Conservation (phyloP, 2,797 vertebrate genomes). For the Characodon lateralis region DNA sequence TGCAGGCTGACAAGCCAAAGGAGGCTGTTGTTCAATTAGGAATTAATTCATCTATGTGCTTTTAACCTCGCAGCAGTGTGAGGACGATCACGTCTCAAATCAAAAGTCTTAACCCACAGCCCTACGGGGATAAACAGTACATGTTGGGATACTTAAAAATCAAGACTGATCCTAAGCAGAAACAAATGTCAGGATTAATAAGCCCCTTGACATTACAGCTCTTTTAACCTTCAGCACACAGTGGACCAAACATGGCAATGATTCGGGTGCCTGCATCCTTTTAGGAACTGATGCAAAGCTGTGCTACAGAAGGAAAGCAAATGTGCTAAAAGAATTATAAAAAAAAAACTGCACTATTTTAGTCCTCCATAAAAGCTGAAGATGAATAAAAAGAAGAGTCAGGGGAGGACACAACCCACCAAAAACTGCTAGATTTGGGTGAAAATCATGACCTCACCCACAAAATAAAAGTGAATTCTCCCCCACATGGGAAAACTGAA, state of each 20-base stretch:
- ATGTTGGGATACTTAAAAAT: slow-evolving; percentile 1
- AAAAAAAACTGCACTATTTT: background rate
- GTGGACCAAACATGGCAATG: slow-evolving; percentile 44
- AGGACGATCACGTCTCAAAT: background rate
- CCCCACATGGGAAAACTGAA: background rate
- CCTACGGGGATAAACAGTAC: background rate
- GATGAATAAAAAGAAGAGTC: background rate
- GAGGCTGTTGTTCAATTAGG: background rate
- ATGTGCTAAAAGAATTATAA: background rate
- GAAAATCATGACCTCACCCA: too few relatives aligned
- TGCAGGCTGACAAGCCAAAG: background rate
- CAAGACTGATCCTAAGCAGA: background rate
- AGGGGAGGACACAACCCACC: background rate
- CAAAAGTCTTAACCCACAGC: background rate
- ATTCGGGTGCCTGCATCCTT: slow-evolving; percentile 9
- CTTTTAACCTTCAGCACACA: slow-evolving; percentile 27
- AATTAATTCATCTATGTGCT: background rate
- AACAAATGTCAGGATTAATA: background rate
- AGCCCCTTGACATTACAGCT: slow-evolving; percentile 18
- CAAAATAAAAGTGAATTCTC: too few relatives aligned
- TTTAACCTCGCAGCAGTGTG: background rate
- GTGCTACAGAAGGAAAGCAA: slow-evolving; percentile 8
- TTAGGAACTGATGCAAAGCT: slow-evolving; percentile 16
- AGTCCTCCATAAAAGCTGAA: background rate
- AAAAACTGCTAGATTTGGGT: background rate